These are phyloP conservation scores for Cacoxenus indagator DNA, from an alignment of 2,888 invertebrate genomes.

Conservation along the genomic window DNA sequence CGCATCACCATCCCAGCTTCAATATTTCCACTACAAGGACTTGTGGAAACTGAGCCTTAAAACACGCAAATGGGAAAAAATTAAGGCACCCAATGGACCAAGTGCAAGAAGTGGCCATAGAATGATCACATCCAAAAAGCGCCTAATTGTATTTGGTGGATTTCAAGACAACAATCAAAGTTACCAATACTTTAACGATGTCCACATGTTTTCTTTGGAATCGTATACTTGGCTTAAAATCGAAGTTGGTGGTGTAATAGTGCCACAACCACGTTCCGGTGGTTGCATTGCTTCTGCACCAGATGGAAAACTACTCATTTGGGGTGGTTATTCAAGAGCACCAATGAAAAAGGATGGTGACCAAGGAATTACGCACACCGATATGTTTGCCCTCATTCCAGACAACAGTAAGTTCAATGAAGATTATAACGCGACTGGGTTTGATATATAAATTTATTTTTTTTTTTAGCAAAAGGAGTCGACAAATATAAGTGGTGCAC, in stretches of 20 bases:
- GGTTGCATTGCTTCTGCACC: constrained; percentile 73
- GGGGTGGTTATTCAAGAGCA: constrained; percentile 85
- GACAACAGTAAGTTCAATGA: constrained; percentile 65
- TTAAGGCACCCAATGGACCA: constrained; percentile 80
- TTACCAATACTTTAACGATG: constrained; percentile 90
- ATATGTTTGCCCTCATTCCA: constrained; percentile 77
- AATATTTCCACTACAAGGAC: constrained; percentile 94
- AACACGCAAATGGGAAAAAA: constrained; percentile 87
- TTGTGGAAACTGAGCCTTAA: constrained; percentile 88
- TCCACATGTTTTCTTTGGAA: constrained; percentile 85
- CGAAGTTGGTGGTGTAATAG: constrained; percentile 74
- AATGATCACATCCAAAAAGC: constrained; percentile 85
- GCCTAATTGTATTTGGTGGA: constrained; percentile 89
- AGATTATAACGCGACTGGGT: constrained; percentile 10
- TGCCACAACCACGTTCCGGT: constrained; percentile 85
- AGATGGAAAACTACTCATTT: constrained; percentile 78
- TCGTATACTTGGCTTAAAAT: constrained; percentile 84
- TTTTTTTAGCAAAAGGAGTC: constrained; percentile 74
- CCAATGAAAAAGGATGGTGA: constrained; percentile 82
- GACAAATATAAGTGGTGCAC: constrained; percentile 82
- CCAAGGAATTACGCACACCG: constrained; percentile 79
- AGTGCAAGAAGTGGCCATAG: constrained; percentile 90
- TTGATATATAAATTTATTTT: constrained; percentile 4
- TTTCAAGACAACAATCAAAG: constrained; percentile 90
- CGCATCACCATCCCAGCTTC: constrained; percentile 89